These are phyloP conservation scores for Corythornis vintsioides DNA, from an alignment of 2,113 vertebrate genomes.

Conservation along the genomic window DNA sequence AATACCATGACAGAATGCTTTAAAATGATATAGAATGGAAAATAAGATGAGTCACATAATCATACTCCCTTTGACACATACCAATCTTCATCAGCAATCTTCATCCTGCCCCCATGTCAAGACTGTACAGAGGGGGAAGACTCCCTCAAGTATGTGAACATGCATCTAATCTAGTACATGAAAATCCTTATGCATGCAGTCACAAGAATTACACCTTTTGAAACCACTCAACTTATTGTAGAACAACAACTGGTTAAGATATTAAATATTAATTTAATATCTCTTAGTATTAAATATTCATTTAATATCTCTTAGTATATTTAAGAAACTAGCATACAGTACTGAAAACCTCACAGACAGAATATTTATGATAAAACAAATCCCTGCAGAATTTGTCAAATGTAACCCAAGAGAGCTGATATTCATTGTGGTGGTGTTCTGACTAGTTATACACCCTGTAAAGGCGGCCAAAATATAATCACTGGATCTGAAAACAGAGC, in stretches of 20 bases:
- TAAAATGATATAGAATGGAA: conserved; percentile 73
- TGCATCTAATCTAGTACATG: background rate
- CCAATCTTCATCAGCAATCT: conserved; percentile 59
- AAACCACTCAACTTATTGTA: conserved; percentile 23
- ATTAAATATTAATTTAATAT: conserved; percentile 41
- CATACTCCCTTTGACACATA: conserved; percentile 68
- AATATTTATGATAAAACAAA: conserved; percentile 38
- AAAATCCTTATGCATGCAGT: conserved; percentile 10
- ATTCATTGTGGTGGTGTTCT: background rate
- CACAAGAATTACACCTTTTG: background rate
- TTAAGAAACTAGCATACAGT: conserved; percentile 21
- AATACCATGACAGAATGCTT: conserved; percentile 67
- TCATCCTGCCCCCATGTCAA: conserved; percentile 68
- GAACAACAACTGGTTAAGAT: conserved; percentile 30
- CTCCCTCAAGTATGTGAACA: background rate
- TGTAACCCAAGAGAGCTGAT: background rate
- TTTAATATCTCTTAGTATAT: conserved; percentile 6
- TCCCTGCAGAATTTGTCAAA: background rate
- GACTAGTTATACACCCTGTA: background rate
- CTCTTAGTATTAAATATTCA: conserved; percentile 40
- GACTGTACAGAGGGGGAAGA: conserved; percentile 24
- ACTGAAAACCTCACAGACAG: conserved; percentile 6
- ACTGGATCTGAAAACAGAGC: background rate
- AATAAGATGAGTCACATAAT: conserved; percentile 74
- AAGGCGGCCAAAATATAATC: background rate